Evolutionary conservation across 2,888 invertebrate species (phyloP), one percentile per base, ranked within the genome.

Genomic region (Ormyrus rosae): DNA sequence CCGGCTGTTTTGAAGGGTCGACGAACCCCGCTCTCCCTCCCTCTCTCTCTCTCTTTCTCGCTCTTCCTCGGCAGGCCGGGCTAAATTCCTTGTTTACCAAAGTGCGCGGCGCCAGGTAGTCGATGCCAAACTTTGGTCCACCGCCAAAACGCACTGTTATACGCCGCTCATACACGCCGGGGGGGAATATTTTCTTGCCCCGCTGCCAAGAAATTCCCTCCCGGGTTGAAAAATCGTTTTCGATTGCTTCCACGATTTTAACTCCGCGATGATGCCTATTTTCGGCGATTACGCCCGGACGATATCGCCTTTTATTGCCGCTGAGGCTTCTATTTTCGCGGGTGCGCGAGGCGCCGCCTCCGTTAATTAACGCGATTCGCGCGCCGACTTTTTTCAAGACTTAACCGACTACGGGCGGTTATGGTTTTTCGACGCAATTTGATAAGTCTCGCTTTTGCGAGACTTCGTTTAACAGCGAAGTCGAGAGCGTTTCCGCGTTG

Each of bases 101-200:
- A 56, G 79, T 48, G 72, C 48, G 65, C 68, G 82, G 82, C 82
- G 82, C 82, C 82, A 78, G 82, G 78, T 82, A 82, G 82, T 82
- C 82, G 82, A 68, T 63, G 71, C 58, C 80, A 67, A 78, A 78
- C 78, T 58, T 80, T 80, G 78, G 80, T 80, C 78, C 72, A 69
- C 53, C 0, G 82, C 82, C 82, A 82, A 82, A 80, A 72, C 55
- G 50, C 76, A 51, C n/a, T 46, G 50, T 76, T 76, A 69, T 70
- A 65, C n/a, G 67, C 61, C 8, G n/a, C 45, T 51, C 56, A 51
- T 34, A 69, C 48, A 58, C 60, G 13, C 45, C 56, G 46, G 6
- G 48, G 34, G 51, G 4, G 65, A 58, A 64, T 70, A 71, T 65
- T 78, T 72, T 69, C 19, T 19, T 51, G 50, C 51, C 61, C n/a